These are phyloP conservation scores for Asarcornis scutulata DNA, from an alignment of 2,113 vertebrate genomes.

Conservation along the genomic window DNA sequence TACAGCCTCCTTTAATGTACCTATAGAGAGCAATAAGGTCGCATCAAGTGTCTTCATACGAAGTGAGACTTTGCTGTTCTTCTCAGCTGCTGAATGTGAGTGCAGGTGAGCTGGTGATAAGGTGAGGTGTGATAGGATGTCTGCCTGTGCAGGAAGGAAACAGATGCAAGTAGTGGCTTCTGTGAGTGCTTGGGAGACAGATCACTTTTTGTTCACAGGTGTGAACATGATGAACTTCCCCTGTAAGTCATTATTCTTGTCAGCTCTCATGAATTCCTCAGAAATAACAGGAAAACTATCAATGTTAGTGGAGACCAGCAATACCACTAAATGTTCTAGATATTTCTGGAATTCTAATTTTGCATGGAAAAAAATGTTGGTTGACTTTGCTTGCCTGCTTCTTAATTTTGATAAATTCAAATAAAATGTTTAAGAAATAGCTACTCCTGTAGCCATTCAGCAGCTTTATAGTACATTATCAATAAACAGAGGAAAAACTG, in stretches of 20 bases:
- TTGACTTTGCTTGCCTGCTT: neutral
- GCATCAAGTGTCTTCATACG: neutral
- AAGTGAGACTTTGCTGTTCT: accelerated
- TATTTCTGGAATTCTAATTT: neutral
- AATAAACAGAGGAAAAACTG: neutral
- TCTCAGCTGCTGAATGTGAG: neutral
- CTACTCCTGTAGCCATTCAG: neutral
- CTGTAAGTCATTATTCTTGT: neutral
- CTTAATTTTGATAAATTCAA: neutral
- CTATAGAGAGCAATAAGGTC: too few relatives aligned
- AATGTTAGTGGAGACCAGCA: neutral
- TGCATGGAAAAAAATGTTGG: neutral
- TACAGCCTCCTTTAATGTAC: too few relatives aligned
- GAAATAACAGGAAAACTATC: neutral
- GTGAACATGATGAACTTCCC: neutral
- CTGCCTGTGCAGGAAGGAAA: neutral
- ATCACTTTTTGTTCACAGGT: neutral
- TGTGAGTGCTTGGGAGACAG: accelerated
- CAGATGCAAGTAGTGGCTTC: neutral
- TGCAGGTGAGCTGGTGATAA: neutral
- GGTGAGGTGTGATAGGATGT: neutral
- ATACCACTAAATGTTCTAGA: neutral
- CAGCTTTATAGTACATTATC: neutral
- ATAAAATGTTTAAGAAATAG: neutral
- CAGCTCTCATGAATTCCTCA: neutral